Evolutionary conservation across 2,113 vertebrate species (phyloP).

Genomic region (Heliornis fulica): DNA sequence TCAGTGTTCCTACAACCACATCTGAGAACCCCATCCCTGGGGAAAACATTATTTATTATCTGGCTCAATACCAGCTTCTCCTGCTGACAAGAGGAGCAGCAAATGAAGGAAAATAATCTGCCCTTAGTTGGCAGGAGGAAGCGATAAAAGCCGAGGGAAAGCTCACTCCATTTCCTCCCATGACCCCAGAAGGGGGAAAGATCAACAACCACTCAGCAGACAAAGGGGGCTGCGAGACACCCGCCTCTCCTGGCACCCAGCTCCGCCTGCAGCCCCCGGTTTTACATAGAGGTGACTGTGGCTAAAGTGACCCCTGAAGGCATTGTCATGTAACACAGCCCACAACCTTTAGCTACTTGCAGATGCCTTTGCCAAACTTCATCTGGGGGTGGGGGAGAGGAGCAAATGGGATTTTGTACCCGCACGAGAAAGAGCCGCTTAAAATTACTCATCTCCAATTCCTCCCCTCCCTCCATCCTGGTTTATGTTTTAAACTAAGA

Average conservation of each 20-base stretch:
- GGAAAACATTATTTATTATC: not conserved
- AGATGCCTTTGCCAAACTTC: not conserved
- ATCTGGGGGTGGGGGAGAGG: not conserved
- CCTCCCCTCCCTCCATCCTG: no score
- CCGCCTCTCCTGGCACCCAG: not conserved
- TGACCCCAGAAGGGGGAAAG: not conserved
- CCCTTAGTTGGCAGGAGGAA: not conserved
- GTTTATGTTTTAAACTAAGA: not conserved
- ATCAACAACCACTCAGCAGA: not conserved
- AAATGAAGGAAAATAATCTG: not conserved
- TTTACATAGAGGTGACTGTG: not conserved
- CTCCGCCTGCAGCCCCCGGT: not conserved
- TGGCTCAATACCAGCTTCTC: not conserved
- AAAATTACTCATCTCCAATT: not conserved
- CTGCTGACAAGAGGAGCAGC: not conserved
- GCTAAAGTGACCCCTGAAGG: not conserved
- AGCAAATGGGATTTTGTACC: not conserved
- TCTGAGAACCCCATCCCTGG: not conserved
- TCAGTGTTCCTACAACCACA: not conserved
- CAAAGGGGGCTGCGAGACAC: not conserved
- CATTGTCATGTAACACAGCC: not conserved
- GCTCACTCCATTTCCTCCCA: not conserved
- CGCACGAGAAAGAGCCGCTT: not conserved
- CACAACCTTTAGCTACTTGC: not conserved
- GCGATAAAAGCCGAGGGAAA: constrained; percentile 11